Evolutionary conservation across 2,113 vertebrate genomes (phyloP).

Genomic region (Phalacrocorax pelagicus): DNA sequence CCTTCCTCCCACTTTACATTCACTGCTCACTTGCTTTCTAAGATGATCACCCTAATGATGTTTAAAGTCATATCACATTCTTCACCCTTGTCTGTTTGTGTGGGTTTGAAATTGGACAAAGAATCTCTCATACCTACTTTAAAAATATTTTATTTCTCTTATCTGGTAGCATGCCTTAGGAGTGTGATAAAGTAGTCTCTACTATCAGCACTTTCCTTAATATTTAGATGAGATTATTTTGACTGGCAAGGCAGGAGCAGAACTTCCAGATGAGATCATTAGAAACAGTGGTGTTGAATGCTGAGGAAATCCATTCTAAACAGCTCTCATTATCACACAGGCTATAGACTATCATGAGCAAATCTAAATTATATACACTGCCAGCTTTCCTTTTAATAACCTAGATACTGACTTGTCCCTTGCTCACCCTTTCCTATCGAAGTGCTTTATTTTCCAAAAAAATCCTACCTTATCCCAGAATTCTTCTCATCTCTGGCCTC

Average conservation of each 20-base stretch:
- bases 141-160: conserved; percentile 4
- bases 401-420: background rate
- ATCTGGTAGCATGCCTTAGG: background rate
- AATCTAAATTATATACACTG: background rate
- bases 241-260: background rate
- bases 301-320: background rate
- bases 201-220: background rate
- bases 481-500: background rate
- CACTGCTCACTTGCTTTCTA: background rate
- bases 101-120: background rate
- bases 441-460: background rate
- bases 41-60: background rate
- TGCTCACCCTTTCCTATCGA: background rate
- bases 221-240: conserved; percentile 12
- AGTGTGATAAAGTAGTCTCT: background rate
- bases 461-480: background rate
- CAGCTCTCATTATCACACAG: background rate
- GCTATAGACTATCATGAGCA: background rate
- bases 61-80: background rate
- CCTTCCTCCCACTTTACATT: background rate
- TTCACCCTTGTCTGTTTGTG: background rate
- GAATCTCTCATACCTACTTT: background rate
- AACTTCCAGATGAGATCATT: conserved; percentile 10
- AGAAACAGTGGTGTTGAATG: background rate
- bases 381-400: background rate